Evolutionary conservation across 37 sponge, comb jelly and placozoan genomes (phyloP), one percentile per base, ranked within the genome.

Genomic region (Ephydatia muelleri): DNA sequence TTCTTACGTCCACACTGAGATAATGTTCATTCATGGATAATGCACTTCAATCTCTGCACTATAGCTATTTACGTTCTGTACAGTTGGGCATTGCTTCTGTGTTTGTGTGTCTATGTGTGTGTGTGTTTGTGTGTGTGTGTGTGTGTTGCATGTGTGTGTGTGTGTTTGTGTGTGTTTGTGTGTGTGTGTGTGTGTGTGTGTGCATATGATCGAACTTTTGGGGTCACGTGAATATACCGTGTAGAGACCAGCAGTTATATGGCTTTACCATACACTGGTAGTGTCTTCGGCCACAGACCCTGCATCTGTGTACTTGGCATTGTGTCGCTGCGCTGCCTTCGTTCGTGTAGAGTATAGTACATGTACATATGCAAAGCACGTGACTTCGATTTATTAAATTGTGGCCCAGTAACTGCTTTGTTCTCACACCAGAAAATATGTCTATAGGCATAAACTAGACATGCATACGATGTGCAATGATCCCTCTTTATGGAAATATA

Each of bases 261-360:
- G 39, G 22, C 66, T 93, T 90, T 70, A 93, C 9, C 84, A 93
- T 93, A 0, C 57, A 75, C 14, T 93, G 90, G 37, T 90, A 40
- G 33, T 93, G 66, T 90, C 87, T 6, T 86, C 90, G 16, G 86
- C 79, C 64, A 89, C 80, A 3, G 49, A 35, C 11, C 72, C n/a
- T 49, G 74, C 80, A 78, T 80, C 84, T 83, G 78, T n/a, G 22
- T 69, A 11, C 30, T 38, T 16, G 9, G 23, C 21, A 65, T n/a
- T n/a, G n/a, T n/a, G n/a, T n/a, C n/a, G n/a, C n/a, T n/a, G n/a
- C n/a, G n/a, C n/a, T n/a, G n/a, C n/a, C n/a, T n/a, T n/a, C n/a
- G n/a, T n/a, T n/a, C n/a, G n/a, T n/a, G n/a, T n/a, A n/a, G n/a
- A n/a, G n/a, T n/a, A n/a, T n/a, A n/a, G n/a, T n/a, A n/a, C n/a